phyloP scores from a whole-genome alignment of 2,113 vertebrate species.

The Elanus axillaris region DNA sequence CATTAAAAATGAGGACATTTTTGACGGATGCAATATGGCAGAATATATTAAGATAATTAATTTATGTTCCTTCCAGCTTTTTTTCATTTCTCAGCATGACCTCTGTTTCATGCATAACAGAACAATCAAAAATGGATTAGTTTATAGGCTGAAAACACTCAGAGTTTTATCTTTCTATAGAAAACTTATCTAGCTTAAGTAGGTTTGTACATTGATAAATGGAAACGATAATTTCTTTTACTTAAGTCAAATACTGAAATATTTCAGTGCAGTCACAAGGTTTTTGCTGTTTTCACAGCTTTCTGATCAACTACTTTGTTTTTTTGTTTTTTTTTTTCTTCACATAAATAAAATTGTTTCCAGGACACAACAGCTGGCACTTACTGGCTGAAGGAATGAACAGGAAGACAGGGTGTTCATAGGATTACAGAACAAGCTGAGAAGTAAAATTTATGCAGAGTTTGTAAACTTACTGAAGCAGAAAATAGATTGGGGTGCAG shows the following conservation, averaged over 20 bases:
- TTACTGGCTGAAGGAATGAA: conserved; percentile 68
- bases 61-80: conserved; percentile 25
- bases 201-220: conserved; percentile 3
- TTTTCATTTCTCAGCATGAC: conserved; percentile 54
- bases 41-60: conserved; percentile 60
- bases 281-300: conserved; percentile 54
- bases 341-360: conserved; percentile 65
- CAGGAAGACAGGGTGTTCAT: conserved; percentile 69
- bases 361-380: conserved; percentile 64
- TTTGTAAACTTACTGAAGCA: conserved; percentile 84
- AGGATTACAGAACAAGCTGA: conserved; percentile 69
- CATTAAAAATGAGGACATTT: conserved; percentile 20
- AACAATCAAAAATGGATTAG: conserved; percentile 50
- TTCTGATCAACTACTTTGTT: conserved; percentile 24
- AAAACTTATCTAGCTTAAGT: conserved; percentile 15
- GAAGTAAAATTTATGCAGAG: conserved; percentile 82
- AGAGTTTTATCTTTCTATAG: not conserved
- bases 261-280: not conserved
- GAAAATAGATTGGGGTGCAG: conserved; percentile 84
- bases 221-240: conserved; percentile 17
- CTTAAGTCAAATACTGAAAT: conserved; percentile 37
- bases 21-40: not conserved
- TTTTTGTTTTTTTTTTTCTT: not conserved
- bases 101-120: conserved; percentile 51
- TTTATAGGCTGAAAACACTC: conserved; percentile 24